phyloP scores from a whole-genome alignment of 1,140 invertebrate species.

The Plodia interpunctella region DNA sequence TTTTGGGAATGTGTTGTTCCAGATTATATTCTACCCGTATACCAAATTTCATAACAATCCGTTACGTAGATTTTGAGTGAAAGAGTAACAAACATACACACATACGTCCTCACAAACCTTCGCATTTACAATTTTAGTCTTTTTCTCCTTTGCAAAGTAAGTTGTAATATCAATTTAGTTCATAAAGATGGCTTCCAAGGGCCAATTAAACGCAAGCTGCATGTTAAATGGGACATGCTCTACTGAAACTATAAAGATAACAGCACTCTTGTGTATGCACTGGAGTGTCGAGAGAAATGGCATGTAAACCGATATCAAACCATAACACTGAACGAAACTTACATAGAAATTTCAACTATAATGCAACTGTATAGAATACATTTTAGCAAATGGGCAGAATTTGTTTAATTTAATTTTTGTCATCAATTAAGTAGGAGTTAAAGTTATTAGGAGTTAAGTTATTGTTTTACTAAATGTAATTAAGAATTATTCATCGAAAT shows the following conservation, averaged over 20 bases:
- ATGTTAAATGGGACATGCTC: constrained; percentile 10
- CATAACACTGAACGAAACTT: neutral
- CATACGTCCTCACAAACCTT: too few species aligned
- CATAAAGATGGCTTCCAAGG: neutral
- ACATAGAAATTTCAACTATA: neutral
- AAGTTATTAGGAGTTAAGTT: too few species aligned
- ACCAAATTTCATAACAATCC: too few species aligned
- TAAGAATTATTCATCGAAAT: too few species aligned
- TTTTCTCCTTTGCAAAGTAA: neutral
- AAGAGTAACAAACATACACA: too few species aligned
- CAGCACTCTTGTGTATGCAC: constrained; percentile 4
- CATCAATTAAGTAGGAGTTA: too few species aligned
- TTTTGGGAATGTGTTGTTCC: too few species aligned
- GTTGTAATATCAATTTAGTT: constrained; percentile 1
- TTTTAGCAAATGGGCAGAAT: neutral
- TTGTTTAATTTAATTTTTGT: neutral
- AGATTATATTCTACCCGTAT: too few species aligned
- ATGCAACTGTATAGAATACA: neutral
- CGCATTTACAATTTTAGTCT: too few species aligned
- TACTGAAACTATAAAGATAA: constrained; percentile 11
- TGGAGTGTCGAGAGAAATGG: constrained; percentile 9
- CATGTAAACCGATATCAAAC: constrained; percentile 10
- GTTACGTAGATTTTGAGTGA: too few species aligned
- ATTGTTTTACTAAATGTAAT: too few species aligned
- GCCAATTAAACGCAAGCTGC: neutral